Conservation (phyloP, 1,140 invertebrate genomes). For the Penaeus indicus region DNA sequence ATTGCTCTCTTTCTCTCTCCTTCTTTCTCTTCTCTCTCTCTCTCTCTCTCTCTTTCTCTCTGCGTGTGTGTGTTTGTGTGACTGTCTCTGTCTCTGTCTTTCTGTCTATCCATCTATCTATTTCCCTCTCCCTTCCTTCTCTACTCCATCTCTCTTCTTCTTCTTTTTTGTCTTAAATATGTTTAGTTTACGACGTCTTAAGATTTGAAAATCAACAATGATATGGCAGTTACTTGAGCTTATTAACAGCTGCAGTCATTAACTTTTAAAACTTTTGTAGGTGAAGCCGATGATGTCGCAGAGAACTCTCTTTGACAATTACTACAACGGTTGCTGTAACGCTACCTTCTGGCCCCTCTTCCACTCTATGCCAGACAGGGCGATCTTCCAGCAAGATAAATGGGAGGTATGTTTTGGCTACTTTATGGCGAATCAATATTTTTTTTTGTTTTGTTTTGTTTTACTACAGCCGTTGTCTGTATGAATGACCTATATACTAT, state of each 20-base stretch:
- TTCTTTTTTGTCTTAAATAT: not conserved
- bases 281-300: constrained; percentile 85
- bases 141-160: not conserved
- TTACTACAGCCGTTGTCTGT: not conserved
- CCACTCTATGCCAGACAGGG: constrained; percentile 88
- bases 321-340: constrained; percentile 94
- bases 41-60: too few species aligned
- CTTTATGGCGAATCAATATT: not conserved
- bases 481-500: not conserved
- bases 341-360: constrained; percentile 92
- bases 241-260: not conserved
- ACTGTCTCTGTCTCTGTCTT: not conserved
- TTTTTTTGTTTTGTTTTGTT: not conserved
- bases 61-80: too few species aligned
- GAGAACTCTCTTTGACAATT: constrained; percentile 82
- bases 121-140: not conserved
- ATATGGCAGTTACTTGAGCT: too few species aligned
- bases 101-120: not conserved
- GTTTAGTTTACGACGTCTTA: not conserved
- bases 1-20: too few species aligned
- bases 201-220: too few species aligned
- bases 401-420: constrained; percentile 75
- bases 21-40: not conserved
- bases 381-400: constrained; percentile 82
- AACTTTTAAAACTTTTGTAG: constrained; percentile 70